Evolutionary conservation across 2,797 vertebrate species (phyloP), one percentile per base, ranked within the genome.

Genomic region (Myotis vivesi): DNA sequence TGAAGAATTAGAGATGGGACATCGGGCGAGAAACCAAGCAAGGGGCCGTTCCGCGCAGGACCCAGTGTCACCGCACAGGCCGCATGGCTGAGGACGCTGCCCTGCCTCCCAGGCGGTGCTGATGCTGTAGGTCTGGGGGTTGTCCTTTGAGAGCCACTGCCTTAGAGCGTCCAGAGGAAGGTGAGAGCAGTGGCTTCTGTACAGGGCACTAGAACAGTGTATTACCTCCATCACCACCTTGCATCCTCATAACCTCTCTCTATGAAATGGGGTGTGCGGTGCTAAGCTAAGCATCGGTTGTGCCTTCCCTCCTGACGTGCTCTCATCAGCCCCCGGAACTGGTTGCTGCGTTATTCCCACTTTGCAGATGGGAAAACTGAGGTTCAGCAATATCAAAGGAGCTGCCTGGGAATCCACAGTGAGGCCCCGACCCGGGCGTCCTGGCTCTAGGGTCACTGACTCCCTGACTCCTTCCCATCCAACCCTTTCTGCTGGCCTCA

Each of bases 51-150:
- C 46, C 4, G 79, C 0, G 6, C 3, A 23, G 69, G 73, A 5
- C 49, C 38, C 49, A 12, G 81, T 0, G 19, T 28, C 20, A 33
- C 11, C 0, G 3, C 15, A 8, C 11, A 20, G 30, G 8, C n/a
- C 12, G 2, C 23, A 4, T 0, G 3, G 33, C 22, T 23, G 0
- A 57, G 25, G 23, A 9, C 9, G 9, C 81, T 12, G 23, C 7
- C 36, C 46, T n/a, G 51, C 36, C 46, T 44, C 51, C 51, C 28
- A 10, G 36, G 73, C 3, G 15, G 19, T 15, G 28, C 59, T 17
- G 84, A 7, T 44, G 36, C 84, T 23, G 28, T 6, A 0, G 68
- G 68, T 17, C 30, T 41, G 49, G 36, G 25, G 75, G 1, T 17
- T 28, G 49, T 17, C 23, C 46, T 46, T 23, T 16, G 25, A 28